Evolutionary conservation across 2,888 invertebrate species (phyloP), one percentile per base, ranked within the genome.

Genomic region (Nephrocerus scutellatus): DNA sequence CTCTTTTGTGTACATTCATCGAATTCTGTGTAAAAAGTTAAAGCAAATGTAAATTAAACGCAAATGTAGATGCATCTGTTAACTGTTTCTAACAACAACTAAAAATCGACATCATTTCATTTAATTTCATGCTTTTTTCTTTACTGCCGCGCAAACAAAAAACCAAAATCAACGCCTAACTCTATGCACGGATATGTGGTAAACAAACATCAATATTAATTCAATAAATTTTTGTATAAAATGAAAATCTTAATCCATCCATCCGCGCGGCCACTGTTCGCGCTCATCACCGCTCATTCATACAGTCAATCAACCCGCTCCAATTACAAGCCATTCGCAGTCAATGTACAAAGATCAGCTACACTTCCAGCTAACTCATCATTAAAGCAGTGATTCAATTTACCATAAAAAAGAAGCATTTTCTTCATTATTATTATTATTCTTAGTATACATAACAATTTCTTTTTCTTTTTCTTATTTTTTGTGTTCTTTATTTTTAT

Each of bases 281-380:
- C 28, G 19, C 40, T 37, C 26, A 39, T 39, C 35, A 39, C 20
- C 18, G 36, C 26, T 16, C 34, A 42, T 25, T 12, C 26, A 38
- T 23, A 43, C 54, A 68, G 68, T 59, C 68, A 68, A 66, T 68
- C 68, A 55, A 68, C 68, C 43, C 68, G 68, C 49, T 68, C 68
- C 55, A 65, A 63, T 57, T 68, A 63, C 53, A 68, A 68, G 58
- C 68, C 68, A 51, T 68, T 61, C 49, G 62, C 66, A 53, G 66
- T 64, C 37, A 68, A 67, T 77, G 79, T 68, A 56, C 88, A 86
- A 74, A 80, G 87, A 71, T 88, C 88, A 62, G 86, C 88, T 50
- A 89, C 89, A 55, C 76, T 89, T 68, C 89, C 89, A 60, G 84
- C 85, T 61, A 85, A 85, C 72, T 81, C 84, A 55, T 83, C 85